These are phyloP conservation scores for Microplitis deprimator DNA, from an alignment of 2,888 invertebrate genomes.

Conservation along the genomic window DNA sequence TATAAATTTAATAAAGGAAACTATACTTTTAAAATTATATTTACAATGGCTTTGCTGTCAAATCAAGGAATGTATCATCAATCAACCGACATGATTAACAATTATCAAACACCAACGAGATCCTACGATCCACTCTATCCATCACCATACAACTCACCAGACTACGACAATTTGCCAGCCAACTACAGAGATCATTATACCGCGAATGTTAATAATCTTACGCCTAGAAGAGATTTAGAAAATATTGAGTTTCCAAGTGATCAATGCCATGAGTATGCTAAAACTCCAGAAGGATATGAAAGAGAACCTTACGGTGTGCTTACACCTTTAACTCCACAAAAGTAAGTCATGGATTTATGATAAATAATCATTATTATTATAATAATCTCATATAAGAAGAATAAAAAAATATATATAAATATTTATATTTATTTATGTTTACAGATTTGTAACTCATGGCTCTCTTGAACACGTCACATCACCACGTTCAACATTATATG, in stretches of 20 bases:
- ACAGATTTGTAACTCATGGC: conserved; percentile 59
- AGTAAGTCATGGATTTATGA: conserved; percentile 52
- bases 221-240: conserved; percentile 56
- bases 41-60: conserved; percentile 63
- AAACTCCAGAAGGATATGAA: conserved; percentile 62
- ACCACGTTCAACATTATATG: conserved; percentile 60
- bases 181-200: conserved; percentile 56
- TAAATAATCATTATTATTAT: too few species aligned
- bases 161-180: conserved; percentile 56
- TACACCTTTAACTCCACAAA: conserved; percentile 64
- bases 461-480: conserved; percentile 56
- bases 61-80: conserved; percentile 61
- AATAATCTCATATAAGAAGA: too few species aligned
- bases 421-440: conserved; percentile 3
- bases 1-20: neutral
- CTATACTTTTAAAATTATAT: too few species aligned
- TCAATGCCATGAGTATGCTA: conserved; percentile 54
- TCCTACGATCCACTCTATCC: conserved; percentile 60
- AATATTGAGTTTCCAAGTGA: conserved; percentile 51
- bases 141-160: conserved; percentile 64
- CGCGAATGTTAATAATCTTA: conserved; percentile 56
- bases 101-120: conserved; percentile 52
- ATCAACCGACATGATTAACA: conserved; percentile 54
- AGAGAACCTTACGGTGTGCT: conserved; percentile 60
- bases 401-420: conserved; percentile 4